These are phyloP conservation scores for Lucifuga dentata DNA, from an alignment of 2,113 vertebrate genomes.

Conservation along the genomic window DNA sequence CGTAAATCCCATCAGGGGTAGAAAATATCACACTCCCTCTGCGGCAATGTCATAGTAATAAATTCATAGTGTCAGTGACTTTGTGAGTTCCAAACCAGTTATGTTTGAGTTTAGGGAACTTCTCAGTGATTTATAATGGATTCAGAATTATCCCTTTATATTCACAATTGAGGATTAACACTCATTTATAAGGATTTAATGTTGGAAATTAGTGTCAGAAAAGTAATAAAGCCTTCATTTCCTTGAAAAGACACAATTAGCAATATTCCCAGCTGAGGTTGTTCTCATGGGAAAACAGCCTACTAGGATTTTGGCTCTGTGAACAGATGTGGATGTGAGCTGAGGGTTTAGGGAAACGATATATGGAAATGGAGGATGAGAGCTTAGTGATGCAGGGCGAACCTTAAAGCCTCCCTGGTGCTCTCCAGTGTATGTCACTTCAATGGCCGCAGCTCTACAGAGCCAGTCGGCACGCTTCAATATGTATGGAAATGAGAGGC, in stretches of 20 bases:
- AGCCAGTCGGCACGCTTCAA: conserved; percentile 59
- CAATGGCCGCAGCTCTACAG: conserved; percentile 55
- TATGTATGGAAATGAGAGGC: conserved; percentile 83
- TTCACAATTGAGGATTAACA: conserved; percentile 13
- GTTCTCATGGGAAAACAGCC: conserved; percentile 37
- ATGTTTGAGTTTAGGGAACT: too few relatives aligned
- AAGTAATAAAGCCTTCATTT: conserved; percentile 24
- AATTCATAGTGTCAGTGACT: conserved; percentile 12
- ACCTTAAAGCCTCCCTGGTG: conserved; percentile 57
- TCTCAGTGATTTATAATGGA: too few relatives aligned
- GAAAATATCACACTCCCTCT: neutral
- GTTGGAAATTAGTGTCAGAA: conserved; percentile 23
- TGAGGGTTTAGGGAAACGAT: conserved; percentile 57
- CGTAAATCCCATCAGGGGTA: conserved; percentile 8
- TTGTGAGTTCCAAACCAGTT: conserved; percentile 18
- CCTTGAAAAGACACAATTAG: conserved; percentile 7
- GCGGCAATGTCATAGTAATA: conserved; percentile 2
- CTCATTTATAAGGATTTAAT: conserved; percentile 17
- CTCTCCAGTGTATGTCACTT: conserved; percentile 64
- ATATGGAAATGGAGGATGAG: conserved; percentile 65
- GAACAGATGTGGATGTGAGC: conserved; percentile 59
- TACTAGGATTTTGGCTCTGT: conserved; percentile 47
- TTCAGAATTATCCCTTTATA: too few relatives aligned
- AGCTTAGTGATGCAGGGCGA: conserved; percentile 59
- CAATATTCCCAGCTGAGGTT: conserved; percentile 26